Base-by-base conservation (phyloP, 2,888 invertebrate genomes). In the Drosophila subsilvestris region DNA sequence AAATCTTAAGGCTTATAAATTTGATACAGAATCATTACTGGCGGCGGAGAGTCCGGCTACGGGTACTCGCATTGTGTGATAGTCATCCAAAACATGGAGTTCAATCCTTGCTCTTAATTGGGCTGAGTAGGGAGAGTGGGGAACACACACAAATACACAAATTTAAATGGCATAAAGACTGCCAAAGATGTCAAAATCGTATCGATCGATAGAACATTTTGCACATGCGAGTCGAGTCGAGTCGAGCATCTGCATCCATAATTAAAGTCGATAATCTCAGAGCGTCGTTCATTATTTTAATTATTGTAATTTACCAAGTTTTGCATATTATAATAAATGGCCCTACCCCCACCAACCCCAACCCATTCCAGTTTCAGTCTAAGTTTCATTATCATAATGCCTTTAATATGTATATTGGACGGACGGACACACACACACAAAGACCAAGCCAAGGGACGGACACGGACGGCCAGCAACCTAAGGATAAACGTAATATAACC, bases 301-400 rank as follows among this genome's bases (percentile, higher is more conserved):
- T 89, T 86, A 87, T 86, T 82, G 83, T 78, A 83, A 86, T 89
- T 86, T 79, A 76, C 70, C 75, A 79, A 78, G 76, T 79, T 84
- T 37, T 79, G 82, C 84, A 83, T 88, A 89, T 89, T 88, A 88
- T 80, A 84, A 84, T 78, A 80, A 84, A 88, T 80, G 79, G 75
- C 63, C 62, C 78, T 27, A 14, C 37, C 14, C 14, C 14, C 14
- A 4, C 63, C 63, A 76, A 76, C 79, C 80, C 76, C 73, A 74
- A 68, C 14, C 37, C 37, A 37, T 2, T 37, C 37, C 60, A 67
- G 76, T 76, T 75, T 78, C 71, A 65, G 63, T 65, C 76, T 76
- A 84, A 80, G 76, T 76, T 76, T 79, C 71, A 66, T 66, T 66
- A 78, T 77, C 86, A 80, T 76, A 63, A 89, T 37, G 37, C 37